Percentiles rank a stretch among this genome's conserved stretches.
phyloP scores from a whole-genome alignment of 2,888 invertebrate species.

The Malthinus seriepunctatus region DNA sequence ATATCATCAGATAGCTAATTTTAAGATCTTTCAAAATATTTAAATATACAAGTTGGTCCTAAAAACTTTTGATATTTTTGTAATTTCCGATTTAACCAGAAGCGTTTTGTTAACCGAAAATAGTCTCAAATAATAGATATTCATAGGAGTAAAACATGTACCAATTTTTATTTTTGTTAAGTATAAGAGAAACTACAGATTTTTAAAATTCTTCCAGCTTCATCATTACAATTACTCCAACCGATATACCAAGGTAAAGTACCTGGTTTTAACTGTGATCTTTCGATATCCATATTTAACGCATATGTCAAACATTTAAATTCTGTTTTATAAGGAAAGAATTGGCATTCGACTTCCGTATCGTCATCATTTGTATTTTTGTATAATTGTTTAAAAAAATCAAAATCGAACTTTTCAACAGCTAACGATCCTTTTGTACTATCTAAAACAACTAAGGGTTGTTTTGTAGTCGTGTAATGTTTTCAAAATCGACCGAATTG shows the following conservation, averaged over 20 bases:
- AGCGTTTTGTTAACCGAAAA: too few species aligned
- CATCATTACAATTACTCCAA: conserved; percentile 93
- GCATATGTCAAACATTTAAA: conserved; percentile 79
- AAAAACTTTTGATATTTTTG: too few species aligned
- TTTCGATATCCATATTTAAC: conserved; percentile 74
- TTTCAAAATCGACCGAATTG: conserved; percentile 70
- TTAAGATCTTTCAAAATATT: too few species aligned
- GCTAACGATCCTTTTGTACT: conserved; percentile 84
- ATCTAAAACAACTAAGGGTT: conserved; percentile 85
- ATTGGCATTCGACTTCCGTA: conserved; percentile 72
- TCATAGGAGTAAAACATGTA: too few species aligned
- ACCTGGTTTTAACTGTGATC: conserved; percentile 62
- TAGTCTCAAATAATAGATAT: too few species aligned
- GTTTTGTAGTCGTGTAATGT: conserved; percentile 74
- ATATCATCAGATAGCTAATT: too few species aligned
- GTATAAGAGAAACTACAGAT: too few species aligned
- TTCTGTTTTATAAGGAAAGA: conserved; percentile 91
- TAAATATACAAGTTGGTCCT: too few species aligned
- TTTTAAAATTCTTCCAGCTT: conserved; percentile 76
- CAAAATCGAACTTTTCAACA: conserved; percentile 62
- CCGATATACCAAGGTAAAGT: conserved; percentile 67
- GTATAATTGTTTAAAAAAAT: conserved; percentile 83
- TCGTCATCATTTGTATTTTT: conserved; percentile 53
- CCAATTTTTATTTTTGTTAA: too few species aligned
- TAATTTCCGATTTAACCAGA: too few species aligned